Base-by-base conservation (phyloP, 2,888 invertebrate species). In the Epinotia ramella region DNA sequence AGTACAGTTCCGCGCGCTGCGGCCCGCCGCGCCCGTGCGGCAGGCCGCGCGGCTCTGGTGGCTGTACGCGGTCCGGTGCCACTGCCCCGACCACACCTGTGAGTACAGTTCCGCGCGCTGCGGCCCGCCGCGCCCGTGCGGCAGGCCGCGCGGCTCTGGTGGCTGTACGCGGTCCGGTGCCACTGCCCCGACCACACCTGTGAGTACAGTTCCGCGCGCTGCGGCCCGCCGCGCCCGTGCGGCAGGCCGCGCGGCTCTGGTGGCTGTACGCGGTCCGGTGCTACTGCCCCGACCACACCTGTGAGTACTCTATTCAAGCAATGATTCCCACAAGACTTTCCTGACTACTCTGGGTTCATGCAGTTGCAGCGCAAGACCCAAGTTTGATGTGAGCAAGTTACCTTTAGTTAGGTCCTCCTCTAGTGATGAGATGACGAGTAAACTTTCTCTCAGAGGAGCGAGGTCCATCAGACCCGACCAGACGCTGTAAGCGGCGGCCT, bases 251-350 rank as follows among this genome's bases (percentile, higher is more conserved):
- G 9, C 94, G 93, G 77, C 95, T 95, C 59, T 98, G 98, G 98
- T 98, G 98, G 98, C 91, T 95, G 71, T 98, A 98, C 90, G 97
- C 97, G 44, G 95, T 96, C 12, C 95, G 95, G 77, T 97, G 97
- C 85, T 95, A 96, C 83, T 79, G 86, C 73, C 91, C 89, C 57
- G 85, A 88, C 77, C 90, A 89, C 76, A 81, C 81, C 9, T 94
- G 33, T 33, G 33, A 33, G 33, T 33, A 33, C n/a, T 33, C 33
- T 3, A 33, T 0, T 33, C 33, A 4, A 4, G 33, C 33, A 33
- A 33, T 33, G 33, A 4, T 33, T 33, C 33, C 33, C 33, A 33
- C 33, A 33, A 33, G 33, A 33, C 33, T 33, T 33, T 33, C 33
- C 4, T 24, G 24, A 2, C 24, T 2, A 24, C 24, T 24, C 24